Percentiles rank a stretch among this genome's conserved stretches.
Evolutionary conservation across 2,113 vertebrate species (phyloP).

Genomic region (Cyprinodon brontotheroides): DNA sequence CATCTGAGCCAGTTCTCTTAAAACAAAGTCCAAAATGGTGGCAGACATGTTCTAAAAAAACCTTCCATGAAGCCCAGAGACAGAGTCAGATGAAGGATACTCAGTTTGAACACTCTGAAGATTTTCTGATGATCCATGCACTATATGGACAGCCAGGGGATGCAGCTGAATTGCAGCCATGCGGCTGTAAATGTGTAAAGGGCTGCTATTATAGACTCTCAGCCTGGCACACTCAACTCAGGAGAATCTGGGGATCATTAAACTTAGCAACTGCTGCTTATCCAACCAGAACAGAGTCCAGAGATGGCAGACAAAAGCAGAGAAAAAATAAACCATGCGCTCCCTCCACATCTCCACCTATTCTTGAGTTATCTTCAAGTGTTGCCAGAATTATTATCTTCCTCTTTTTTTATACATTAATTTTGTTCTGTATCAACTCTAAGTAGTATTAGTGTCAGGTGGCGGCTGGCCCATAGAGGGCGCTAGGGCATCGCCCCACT

Average conservation of each 20-base stretch:
- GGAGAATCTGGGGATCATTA: constrained; percentile 28
- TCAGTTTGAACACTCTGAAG: constrained; percentile 40
- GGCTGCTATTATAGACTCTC: constrained; percentile 3
- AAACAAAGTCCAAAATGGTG: too few relatives aligned
- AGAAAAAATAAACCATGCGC: too few relatives aligned
- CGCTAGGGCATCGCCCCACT: too few relatives aligned
- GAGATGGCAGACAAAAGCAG: not conserved
- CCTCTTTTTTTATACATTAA: too few relatives aligned
- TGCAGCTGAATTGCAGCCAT: constrained; percentile 30
- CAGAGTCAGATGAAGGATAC: constrained; percentile 48
- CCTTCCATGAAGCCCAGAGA: constrained; percentile 13
- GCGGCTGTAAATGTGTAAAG: constrained; percentile 26
- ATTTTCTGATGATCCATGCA: constrained; percentile 54
- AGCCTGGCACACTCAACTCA: not conserved
- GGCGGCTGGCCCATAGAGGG: too few relatives aligned
- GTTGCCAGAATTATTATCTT: too few relatives aligned
- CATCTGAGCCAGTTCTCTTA: constrained; percentile 22
- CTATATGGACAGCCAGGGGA: constrained; percentile 21
- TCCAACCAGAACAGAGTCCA: not conserved
- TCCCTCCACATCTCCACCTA: too few relatives aligned
- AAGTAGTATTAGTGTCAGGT: too few relatives aligned
- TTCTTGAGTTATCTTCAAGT: too few relatives aligned
- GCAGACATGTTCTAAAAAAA: too few relatives aligned
- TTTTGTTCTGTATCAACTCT: too few relatives aligned
- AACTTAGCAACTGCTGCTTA: constrained; percentile 4